phyloP scores from a whole-genome alignment of 2,797 vertebrate species.

The Hippoglossus hippoglossus region DNA sequence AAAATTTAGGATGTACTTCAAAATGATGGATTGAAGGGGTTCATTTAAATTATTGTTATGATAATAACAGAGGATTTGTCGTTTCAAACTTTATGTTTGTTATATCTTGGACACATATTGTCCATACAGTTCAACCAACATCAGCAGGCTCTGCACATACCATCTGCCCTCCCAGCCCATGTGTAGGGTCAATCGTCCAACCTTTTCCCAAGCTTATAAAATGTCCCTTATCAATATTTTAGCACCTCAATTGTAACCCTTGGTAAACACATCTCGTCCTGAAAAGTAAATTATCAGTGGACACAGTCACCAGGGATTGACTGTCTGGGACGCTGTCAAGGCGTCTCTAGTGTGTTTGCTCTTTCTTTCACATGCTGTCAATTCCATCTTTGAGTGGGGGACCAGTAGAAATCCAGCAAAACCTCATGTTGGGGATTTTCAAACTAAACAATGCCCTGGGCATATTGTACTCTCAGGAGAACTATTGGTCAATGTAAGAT shows the following conservation, averaged over 20 bases:
- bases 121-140: not conserved
- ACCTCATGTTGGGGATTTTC: constrained; percentile 73
- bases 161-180: constrained; percentile 37
- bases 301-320: constrained; percentile 77
- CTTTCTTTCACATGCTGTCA: constrained; percentile 66
- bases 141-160: constrained; percentile 39
- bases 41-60: not conserved
- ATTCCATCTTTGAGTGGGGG: constrained; percentile 62
- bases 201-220: constrained; percentile 81
- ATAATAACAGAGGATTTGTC: not conserved
- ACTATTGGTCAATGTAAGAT: constrained; percentile 62
- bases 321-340: constrained; percentile 75
- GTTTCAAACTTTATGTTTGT: too few species aligned
- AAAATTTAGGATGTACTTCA: too few species aligned
- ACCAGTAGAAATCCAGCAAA: constrained; percentile 46
- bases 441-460: constrained; percentile 83
- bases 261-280: constrained; percentile 78
- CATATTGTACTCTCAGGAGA: constrained; percentile 75
- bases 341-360: constrained; percentile 60
- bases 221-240: constrained; percentile 90
- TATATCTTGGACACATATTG: not conserved
- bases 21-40: too few species aligned
- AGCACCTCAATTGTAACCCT: constrained; percentile 85
- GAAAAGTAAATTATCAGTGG: constrained; percentile 81
- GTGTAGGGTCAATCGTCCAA: constrained; percentile 78